phyloP scores from a whole-genome alignment of 30 jellyfish, hydroid and myxozoan species.

The Rhopilema esculentum region DNA sequence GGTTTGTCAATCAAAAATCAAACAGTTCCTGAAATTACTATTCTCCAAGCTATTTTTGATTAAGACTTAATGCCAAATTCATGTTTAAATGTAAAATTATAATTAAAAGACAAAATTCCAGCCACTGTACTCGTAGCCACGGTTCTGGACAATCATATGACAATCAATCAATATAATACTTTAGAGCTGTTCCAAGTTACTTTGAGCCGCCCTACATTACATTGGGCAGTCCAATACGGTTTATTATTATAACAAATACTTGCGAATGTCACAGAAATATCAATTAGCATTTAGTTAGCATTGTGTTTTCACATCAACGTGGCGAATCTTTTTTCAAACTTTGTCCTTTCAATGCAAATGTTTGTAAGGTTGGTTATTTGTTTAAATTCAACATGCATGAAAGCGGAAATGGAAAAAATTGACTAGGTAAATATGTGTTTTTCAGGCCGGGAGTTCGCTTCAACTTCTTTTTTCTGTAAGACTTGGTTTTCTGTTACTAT shows the following conservation, averaged over 20 bases:
- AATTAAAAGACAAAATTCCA: too few relatives aligned
- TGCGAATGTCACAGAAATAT: not conserved
- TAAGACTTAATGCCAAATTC: too few relatives aligned
- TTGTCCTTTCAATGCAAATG: constrained; percentile 7
- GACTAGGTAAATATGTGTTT: constrained; percentile 13
- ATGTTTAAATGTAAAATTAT: too few relatives aligned
- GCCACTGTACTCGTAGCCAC: too few relatives aligned
- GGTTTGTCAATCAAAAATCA: too few relatives aligned
- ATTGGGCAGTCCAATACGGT: not conserved
- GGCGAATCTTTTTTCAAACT: not conserved
- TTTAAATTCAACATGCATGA: not conserved
- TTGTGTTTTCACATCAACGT: not conserved
- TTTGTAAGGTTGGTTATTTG: not conserved
- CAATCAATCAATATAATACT: too few relatives aligned
- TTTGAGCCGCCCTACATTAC: not conserved
- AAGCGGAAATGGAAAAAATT: not conserved
- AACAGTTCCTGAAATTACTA: too few relatives aligned
- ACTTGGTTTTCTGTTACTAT: not conserved
- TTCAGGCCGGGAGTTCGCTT: not conserved
- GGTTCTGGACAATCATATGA: too few relatives aligned
- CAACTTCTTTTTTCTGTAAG: not conserved
- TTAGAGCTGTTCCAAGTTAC: not conserved
- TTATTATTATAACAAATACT: not conserved
- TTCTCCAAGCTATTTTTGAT: too few relatives aligned
- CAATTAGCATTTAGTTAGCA: not conserved